Evolutionary conservation across 2,113 vertebrate species (phyloP).

Genomic region (Xiphorhynchus elegans): DNA sequence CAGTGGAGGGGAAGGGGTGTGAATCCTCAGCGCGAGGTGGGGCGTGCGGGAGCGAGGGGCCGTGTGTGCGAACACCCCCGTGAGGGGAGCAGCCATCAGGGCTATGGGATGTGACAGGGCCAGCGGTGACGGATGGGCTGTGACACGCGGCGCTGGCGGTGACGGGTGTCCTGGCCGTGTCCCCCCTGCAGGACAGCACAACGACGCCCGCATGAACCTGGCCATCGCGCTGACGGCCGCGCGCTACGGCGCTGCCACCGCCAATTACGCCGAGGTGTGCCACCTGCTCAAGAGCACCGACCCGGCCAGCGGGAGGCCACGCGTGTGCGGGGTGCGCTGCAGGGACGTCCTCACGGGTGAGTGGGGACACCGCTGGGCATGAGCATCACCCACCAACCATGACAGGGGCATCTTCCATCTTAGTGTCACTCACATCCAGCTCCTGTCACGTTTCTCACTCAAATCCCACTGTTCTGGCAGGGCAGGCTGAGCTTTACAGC

Average conservation of each 20-base stretch:
- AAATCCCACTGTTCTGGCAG: neutral
- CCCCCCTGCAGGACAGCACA: constrained; percentile 91
- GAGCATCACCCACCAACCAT: no score
- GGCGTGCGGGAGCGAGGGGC: neutral
- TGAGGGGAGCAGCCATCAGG: constrained; percentile 74
- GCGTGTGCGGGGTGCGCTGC: constrained; percentile 80
- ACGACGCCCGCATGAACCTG: constrained; percentile 93
- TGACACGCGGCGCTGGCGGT: constrained; percentile 92
- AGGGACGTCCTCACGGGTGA: constrained; percentile 85
- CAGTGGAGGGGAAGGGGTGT: neutral
- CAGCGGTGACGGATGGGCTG: constrained; percentile 92
- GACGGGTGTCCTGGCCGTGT: constrained; percentile 87
- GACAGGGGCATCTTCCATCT: neutral
- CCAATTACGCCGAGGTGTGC: constrained; percentile 92
- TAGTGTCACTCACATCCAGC: constrained; percentile 51
- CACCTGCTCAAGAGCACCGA: constrained; percentile 85
- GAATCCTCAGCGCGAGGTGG: accelerated
- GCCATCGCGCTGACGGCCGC: constrained; percentile 92
- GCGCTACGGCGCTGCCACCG: constrained; percentile 93
- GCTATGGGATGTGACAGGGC: constrained; percentile 89
- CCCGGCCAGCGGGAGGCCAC: constrained; percentile 70
- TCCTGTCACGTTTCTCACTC: constrained; percentile 52
- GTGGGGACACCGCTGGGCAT: neutral
- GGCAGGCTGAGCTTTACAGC: neutral
- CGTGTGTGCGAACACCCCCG: neutral